Conservation (phyloP, 2,888 invertebrate species). For the Nomada flava region DNA sequence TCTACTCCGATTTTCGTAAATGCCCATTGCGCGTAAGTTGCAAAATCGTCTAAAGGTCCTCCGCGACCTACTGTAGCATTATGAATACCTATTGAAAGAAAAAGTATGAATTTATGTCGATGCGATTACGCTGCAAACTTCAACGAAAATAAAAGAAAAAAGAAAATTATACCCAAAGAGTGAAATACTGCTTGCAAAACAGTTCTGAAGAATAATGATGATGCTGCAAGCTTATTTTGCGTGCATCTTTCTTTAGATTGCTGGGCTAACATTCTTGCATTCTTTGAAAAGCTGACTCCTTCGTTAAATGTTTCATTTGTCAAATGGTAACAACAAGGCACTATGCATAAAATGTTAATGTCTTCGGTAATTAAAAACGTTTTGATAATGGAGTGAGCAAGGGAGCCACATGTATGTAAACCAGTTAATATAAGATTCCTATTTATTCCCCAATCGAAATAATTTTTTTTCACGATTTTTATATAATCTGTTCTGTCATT, state of each 20-base stretch:
- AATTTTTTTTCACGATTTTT: slow-evolving; percentile 71
- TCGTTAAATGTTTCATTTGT: slow-evolving; percentile 85
- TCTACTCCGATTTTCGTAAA: slow-evolving; percentile 87
- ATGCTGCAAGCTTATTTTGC: slow-evolving; percentile 86
- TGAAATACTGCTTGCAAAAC: slow-evolving; percentile 87
- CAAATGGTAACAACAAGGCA: slow-evolving; percentile 97
- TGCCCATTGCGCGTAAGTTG: slow-evolving; percentile 89
- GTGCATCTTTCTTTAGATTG: slow-evolving; percentile 91
- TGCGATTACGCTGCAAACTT: not conserved
- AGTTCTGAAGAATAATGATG: slow-evolving; percentile 91
- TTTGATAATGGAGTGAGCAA: slow-evolving; percentile 90
- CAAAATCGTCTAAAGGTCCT: slow-evolving; percentile 87
- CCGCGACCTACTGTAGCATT: slow-evolving; percentile 87
- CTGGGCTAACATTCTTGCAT: slow-evolving; percentile 94
- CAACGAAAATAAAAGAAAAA: not conserved
- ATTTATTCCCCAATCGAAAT: slow-evolving; percentile 66
- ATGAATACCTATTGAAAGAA: slow-evolving; percentile 78
- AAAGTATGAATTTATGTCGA: not conserved
- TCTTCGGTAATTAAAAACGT: slow-evolving; percentile 87
- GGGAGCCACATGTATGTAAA: slow-evolving; percentile 95
- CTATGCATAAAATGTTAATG: slow-evolving; percentile 89
- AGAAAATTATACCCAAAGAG: slow-evolving; percentile 72
- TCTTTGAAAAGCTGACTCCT: slow-evolving; percentile 81
- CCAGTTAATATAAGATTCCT: slow-evolving; percentile 86
- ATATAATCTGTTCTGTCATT: slow-evolving; percentile 77